Base-by-base conservation (phyloP, 2,888 invertebrate species). In the Trichogramma dendrolimi region DNA sequence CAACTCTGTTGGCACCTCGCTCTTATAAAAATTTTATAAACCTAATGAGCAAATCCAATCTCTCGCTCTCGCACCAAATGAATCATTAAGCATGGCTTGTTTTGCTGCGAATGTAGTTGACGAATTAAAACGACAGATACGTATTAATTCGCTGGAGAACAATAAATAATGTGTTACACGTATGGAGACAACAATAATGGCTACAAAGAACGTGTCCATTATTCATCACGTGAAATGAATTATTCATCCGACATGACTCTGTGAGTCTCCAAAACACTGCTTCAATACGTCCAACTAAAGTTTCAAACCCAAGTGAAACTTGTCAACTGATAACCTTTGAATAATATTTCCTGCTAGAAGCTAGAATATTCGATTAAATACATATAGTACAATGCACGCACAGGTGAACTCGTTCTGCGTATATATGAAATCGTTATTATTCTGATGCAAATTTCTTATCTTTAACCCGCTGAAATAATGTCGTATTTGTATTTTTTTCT, bases 311-410 rank as follows among this genome's bases (percentile, higher is more conserved):
- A 55, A 49, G 61, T 44, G 62, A 62, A 57, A 62, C 55, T 62
- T 58, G 55, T 48, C 53, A 62, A 62, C 62, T 55, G 62, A 62
- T 62, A 62, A 62, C 55, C 58, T 62, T 58, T 62, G 62, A 62
- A 62, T 62, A 62, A 62, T 62, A 62, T 62, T 55, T 58, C 58
- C 55, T 46, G 50, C 11, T 49, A 10, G 6, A 55, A 14, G 47
- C 10, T 10, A 47, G 41, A 55, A 50, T 38, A 51, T 55, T 51
- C 58, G 58, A 58, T 62, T 58, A 55, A 55, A 58, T 58, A 55
- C 55, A 14, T 14, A 14, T 14, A 14, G 14, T 14, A 14, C 14
- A 14, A 14, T 14, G 14, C 14, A 14, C 14, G 14, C 14, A 14
- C 14, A 50, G 55, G 58, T 55, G 38, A 55, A 50, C 58, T 58